phyloP scores from a whole-genome alignment of 2,888 invertebrate genomes.

The Drosophila antonietae region DNA sequence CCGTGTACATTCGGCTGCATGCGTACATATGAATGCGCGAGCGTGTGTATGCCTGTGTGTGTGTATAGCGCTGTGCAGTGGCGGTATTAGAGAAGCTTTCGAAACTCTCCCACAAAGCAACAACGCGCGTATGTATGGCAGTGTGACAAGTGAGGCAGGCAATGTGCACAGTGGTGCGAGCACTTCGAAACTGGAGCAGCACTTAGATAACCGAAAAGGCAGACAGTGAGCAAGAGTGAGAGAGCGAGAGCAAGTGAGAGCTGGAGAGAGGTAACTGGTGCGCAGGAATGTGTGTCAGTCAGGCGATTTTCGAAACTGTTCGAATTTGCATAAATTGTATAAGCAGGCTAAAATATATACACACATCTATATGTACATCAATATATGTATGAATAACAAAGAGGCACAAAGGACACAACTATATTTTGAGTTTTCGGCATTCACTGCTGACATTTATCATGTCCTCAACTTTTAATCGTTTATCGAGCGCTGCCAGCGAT shows the following conservation, averaged over 20 bases:
- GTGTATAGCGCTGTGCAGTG: slow-evolving; percentile 8
- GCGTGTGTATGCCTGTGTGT: slow-evolving; percentile 1
- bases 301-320: slow-evolving; percentile 44
- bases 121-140: slow-evolving; percentile 73
- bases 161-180: slow-evolving; percentile 62
- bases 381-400: neutral
- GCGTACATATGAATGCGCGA: neutral
- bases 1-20: slow-evolving; percentile 16
- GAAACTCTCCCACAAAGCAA: slow-evolving; percentile 44
- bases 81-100: slow-evolving; percentile 62
- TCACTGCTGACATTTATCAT: slow-evolving; percentile 28
- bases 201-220: slow-evolving; percentile 17
- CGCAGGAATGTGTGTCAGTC: slow-evolving; percentile 70
- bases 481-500: slow-evolving; percentile 55
- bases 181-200: slow-evolving; percentile 74
- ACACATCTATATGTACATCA: neutral
- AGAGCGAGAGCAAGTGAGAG: slow-evolving; percentile 10
- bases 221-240: slow-evolving; percentile 7
- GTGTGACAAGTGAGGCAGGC: slow-evolving; percentile 79
- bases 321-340: slow-evolving; percentile 69
- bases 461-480: slow-evolving; percentile 49
- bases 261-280: slow-evolving; percentile 34
- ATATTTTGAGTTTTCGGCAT: slow-evolving; percentile 40
- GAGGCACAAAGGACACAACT: slow-evolving; percentile 37
- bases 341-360: slow-evolving; percentile 49